phyloP scores from a whole-genome alignment of 2,113 vertebrate genomes.

The Merops nubicus region DNA sequence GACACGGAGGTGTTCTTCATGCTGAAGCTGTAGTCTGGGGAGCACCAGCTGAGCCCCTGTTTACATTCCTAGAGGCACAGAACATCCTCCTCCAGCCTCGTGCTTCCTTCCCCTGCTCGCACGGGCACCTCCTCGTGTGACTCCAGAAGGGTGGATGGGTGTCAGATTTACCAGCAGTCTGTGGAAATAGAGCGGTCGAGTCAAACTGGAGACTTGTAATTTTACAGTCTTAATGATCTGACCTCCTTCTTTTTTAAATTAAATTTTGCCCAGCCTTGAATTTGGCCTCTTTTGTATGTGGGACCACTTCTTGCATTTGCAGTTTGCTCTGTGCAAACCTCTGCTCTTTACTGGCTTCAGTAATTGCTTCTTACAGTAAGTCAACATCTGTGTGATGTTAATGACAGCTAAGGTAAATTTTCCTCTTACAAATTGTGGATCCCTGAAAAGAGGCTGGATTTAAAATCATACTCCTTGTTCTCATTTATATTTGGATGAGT shows the following conservation, averaged over 20 bases:
- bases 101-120: background rate
- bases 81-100: rapidly evolving
- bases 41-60: background rate
- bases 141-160: background rate
- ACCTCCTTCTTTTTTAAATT: background rate
- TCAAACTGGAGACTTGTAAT: background rate
- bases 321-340: background rate
- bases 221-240: background rate
- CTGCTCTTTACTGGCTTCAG: background rate
- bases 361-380: background rate
- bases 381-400: background rate
- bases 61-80: conserved; percentile 20
- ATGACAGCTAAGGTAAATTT: background rate
- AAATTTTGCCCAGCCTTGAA: background rate
- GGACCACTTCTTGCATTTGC: background rate
- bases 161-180: background rate
- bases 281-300: background rate
- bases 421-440: background rate
- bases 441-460: background rate
- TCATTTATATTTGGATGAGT: background rate
- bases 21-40: conserved; percentile 77
- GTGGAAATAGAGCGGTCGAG: background rate
- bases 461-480: background rate
- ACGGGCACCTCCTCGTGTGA: background rate
- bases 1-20: conserved; percentile 81